Conservation (phyloP, 1,140 invertebrate genomes). For the Papilio dardanus region DNA sequence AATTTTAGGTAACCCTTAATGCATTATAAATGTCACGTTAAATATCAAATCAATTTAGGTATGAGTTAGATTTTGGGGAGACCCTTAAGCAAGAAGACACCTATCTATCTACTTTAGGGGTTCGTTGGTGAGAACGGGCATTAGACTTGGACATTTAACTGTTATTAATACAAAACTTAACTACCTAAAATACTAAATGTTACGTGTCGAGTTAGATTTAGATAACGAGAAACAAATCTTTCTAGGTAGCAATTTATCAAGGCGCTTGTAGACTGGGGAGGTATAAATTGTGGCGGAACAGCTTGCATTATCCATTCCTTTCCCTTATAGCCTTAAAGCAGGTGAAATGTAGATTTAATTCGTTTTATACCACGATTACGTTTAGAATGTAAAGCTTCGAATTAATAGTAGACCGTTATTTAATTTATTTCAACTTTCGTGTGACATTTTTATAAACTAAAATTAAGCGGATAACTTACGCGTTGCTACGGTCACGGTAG, state of each 20-base stretch:
- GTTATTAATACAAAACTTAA: conserved; percentile 1
- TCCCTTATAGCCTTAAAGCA: conserved; percentile 8
- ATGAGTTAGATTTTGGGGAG: too few relatives aligned
- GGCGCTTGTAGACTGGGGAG: conserved; percentile 1
- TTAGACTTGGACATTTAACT: too few relatives aligned
- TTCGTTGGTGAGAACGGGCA: too few relatives aligned
- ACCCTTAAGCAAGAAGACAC: too few relatives aligned
- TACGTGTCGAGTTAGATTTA: conserved; percentile 23
- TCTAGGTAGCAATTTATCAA: conserved; percentile 22
- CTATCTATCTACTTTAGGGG: too few relatives aligned
- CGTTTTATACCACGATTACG: not conserved
- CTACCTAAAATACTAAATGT: conserved; percentile 11
- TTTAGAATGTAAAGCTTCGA: not conserved
- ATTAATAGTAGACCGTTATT: not conserved
- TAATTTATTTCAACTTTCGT: too few relatives aligned
- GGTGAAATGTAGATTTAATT: conserved; percentile 16
- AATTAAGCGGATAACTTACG: too few relatives aligned
- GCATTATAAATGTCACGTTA: too few relatives aligned
- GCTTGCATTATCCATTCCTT: conserved; percentile 19
- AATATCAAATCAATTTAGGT: too few relatives aligned
- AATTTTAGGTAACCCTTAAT: too few relatives aligned
- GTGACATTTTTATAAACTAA: too few relatives aligned
- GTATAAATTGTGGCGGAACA: conserved; percentile 15
- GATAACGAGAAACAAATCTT: conserved; percentile 32
- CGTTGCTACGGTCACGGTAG: too few relatives aligned